Conservation (phyloP, 1,140 invertebrate species). For the Drosophila tropicalis region DNA sequence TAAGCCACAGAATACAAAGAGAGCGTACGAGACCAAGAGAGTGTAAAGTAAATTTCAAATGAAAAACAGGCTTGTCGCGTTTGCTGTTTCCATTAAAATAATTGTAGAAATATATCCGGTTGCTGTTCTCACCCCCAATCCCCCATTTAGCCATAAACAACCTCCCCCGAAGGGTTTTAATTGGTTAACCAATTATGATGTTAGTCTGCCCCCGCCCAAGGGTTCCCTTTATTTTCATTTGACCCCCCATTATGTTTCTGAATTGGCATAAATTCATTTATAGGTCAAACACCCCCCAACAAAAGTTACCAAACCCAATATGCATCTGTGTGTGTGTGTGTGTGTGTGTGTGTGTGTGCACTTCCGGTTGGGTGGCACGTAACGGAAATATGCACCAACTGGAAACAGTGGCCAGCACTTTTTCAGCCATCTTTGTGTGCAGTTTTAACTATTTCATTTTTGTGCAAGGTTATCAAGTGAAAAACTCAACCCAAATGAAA, state of each 20-base stretch:
- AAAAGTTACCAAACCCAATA: constrained; percentile 40
- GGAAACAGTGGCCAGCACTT: not conserved
- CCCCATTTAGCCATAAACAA: constrained; percentile 31
- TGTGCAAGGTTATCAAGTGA: not conserved
- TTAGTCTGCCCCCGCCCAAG: constrained; percentile 16
- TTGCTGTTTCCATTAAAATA: constrained; percentile 40
- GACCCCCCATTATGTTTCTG: constrained; percentile 35
- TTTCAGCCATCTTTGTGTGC: not conserved
- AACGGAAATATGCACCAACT: constrained; percentile 46
- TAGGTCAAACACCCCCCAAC: constrained; percentile 67
- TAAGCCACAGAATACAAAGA: not conserved
- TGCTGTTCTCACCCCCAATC: constrained; percentile 28
- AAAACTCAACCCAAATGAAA: constrained; percentile 6
- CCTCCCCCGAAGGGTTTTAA: constrained; percentile 44
- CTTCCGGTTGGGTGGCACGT: constrained; percentile 60
- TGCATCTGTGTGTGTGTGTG: constrained; percentile 20
- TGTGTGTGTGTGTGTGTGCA: constrained; percentile 41
- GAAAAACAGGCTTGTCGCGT: constrained; percentile 34
- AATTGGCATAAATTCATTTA: constrained; percentile 75
- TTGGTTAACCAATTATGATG: constrained; percentile 40
- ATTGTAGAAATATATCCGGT: constrained; percentile 53
- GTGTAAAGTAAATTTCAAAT: constrained; percentile 8
- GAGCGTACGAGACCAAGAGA: not conserved
- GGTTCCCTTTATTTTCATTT: not conserved
- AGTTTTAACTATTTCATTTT: not conserved